Conservation (phyloP, 2,888 invertebrate genomes). For the Agrenia bidenticulata region DNA sequence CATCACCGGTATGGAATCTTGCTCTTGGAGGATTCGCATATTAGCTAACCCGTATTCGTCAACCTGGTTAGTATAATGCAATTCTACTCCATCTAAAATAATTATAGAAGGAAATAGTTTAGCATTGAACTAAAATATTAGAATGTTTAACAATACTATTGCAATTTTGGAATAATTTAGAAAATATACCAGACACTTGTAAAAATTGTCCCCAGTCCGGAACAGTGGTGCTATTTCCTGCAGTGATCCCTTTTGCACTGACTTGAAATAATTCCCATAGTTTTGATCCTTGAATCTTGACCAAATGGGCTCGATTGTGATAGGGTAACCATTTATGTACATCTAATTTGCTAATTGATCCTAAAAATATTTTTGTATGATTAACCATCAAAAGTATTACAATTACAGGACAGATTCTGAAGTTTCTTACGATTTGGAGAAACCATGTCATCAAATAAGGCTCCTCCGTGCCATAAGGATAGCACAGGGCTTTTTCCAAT, state of each 20-base stretch:
- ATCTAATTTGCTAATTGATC: conserved; percentile 30
- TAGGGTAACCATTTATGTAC: conserved; percentile 49
- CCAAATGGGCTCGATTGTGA: conserved; percentile 45
- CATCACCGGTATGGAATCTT: conserved; percentile 30
- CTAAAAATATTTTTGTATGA: no score
- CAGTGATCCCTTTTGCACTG: conserved; percentile 36
- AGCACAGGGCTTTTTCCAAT: conserved; percentile 22
- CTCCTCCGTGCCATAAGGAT: conserved; percentile 49
- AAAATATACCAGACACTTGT: conserved; percentile 48
- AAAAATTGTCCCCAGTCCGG: conserved; percentile 50
- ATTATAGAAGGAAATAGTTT: no score
- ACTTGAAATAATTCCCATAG: conserved; percentile 39
- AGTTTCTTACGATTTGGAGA: conserved; percentile 22
- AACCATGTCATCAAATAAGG: conserved; percentile 39
- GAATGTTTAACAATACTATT: no score
- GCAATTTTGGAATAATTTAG: no score
- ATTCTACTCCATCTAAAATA: conserved; percentile 44
- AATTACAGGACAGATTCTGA: no score
- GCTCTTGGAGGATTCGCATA: conserved; percentile 31
- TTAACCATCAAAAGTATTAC: no score
- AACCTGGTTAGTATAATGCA: conserved; percentile 27
- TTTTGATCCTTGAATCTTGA: conserved; percentile 29
- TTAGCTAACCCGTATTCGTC: conserved; percentile 11
- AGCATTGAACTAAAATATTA: no score
- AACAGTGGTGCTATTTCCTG: conserved; percentile 4